Percentiles rank a stretch among this genome's conserved stretches.
phyloP scores from a whole-genome alignment of 2,113 vertebrate species.

The Semnornis frantzii region DNA sequence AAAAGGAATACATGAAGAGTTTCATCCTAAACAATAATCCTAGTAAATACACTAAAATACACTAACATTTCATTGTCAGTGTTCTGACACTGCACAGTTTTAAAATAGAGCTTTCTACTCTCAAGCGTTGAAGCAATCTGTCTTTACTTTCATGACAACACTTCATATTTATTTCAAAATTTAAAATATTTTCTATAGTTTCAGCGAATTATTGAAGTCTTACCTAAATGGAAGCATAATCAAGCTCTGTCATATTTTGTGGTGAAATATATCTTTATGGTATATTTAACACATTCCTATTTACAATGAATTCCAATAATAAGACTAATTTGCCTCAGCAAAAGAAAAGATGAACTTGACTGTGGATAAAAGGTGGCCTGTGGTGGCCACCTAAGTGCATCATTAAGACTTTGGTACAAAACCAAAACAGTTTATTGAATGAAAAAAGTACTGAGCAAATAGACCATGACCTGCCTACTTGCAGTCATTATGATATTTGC shows the following conservation, averaged over 20 bases:
- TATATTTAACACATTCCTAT: neutral
- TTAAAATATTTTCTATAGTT: neutral
- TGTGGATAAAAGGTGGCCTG: neutral
- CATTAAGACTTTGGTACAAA: neutral
- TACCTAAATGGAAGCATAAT: neutral
- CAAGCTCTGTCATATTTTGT: neutral
- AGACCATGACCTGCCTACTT: neutral
- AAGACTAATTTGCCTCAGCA: neutral
- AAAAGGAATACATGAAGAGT: neutral
- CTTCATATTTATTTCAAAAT: neutral
- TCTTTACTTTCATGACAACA: neutral
- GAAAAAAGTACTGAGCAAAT: neutral
- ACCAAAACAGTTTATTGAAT: neutral
- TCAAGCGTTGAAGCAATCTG: neutral
- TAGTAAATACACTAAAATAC: neutral
- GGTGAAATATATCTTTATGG: neutral
- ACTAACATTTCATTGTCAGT: neutral
- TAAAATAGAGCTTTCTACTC: neutral
- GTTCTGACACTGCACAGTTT: neutral
- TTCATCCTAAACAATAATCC: neutral
- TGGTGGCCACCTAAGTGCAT: neutral
- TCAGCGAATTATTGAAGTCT: neutral
- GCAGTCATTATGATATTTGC: slow-evolving; percentile 17
- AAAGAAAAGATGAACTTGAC: neutral
- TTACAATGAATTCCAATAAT: neutral